A percentile compares a stretch with the other conserved stretches of the same genome.
These are phyloP conservation scores for Onychomys leucogaster DNA, from an alignment of 2,797 vertebrate genomes.

Conservation along the genomic window DNA sequence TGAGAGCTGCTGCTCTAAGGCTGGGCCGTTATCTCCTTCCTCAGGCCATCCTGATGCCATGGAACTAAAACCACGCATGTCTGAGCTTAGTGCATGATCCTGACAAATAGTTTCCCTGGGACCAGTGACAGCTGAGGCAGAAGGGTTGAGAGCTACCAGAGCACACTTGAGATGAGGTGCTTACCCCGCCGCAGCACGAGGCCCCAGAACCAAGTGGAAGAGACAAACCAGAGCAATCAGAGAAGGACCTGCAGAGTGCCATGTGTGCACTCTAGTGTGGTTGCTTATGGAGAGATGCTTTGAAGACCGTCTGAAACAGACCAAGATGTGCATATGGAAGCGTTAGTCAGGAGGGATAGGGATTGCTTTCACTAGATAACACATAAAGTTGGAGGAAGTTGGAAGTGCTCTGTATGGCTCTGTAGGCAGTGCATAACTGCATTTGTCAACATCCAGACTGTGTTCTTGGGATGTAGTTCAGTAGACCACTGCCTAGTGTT, in stretches of 20 bases:
- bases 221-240: too few species aligned
- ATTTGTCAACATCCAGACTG: neutral
- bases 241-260: fast-evolving
- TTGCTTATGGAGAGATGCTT: neutral
- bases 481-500: neutral
- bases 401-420: neutral
- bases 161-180: neutral
- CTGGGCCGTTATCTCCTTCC: neutral
- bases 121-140: neutral
- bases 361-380: neutral
- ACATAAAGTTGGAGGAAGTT: neutral
- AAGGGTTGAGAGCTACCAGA: neutral
- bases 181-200: fast-evolving
- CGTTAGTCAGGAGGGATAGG: neutral
- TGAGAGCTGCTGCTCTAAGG: neutral
- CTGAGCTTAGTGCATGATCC: neutral
- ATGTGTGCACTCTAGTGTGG: neutral
- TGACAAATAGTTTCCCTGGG: neutral
- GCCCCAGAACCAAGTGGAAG: neutral
- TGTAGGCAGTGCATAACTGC: neutral
- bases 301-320: neutral
- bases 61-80: neutral
- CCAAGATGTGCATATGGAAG: neutral
- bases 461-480: neutral
- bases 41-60: neutral